phyloP scores from a whole-genome alignment of 2,888 invertebrate genomes.

The Mellilla xanthometata region DNA sequence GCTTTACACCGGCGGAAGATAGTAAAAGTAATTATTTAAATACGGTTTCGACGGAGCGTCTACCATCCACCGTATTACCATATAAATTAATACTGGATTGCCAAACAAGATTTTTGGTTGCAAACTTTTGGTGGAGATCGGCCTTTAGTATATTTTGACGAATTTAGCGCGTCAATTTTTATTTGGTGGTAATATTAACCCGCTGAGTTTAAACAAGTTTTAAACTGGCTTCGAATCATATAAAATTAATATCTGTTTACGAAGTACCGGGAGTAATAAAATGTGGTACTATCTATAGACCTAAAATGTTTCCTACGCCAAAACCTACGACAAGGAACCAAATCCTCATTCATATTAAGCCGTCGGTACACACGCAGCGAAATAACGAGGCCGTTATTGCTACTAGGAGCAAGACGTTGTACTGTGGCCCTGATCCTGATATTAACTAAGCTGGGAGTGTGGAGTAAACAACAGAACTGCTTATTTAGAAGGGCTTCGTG shows the following conservation, averaged over 20 bases:
- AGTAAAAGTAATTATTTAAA: conserved; percentile 45
- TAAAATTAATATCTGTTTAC: too few species aligned
- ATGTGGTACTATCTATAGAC: too few species aligned
- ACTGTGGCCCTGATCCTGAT: conserved; percentile 32
- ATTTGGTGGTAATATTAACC: too few species aligned
- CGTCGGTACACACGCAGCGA: conserved; percentile 24
- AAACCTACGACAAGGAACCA: too few species aligned
- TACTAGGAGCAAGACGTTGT: conserved; percentile 29
- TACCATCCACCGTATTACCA: conserved; percentile 58
- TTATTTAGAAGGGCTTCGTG: conserved; percentile 40
- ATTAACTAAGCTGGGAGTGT: conserved; percentile 31
- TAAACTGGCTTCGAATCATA: too few species aligned
- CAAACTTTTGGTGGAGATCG: conserved; percentile 38
- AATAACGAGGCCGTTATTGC: conserved; percentile 31
- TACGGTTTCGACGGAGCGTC: conserved; percentile 40
- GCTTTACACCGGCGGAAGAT: conserved; percentile 22
- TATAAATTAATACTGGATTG: conserved; percentile 68
- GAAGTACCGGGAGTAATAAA: too few species aligned
- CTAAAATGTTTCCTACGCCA: too few species aligned
- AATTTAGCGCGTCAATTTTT: too few species aligned
- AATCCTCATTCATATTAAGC: too few species aligned
- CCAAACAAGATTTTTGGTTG: conserved; percentile 62
- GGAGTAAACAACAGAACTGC: conserved; percentile 49
- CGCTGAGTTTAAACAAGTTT: too few species aligned
- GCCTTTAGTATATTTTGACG: background rate